A percentile compares a stretch with the other conserved stretches of the same genome.
phyloP scores from a whole-genome alignment of 2,797 vertebrate species.

The Moxostoma hubbsi region DNA sequence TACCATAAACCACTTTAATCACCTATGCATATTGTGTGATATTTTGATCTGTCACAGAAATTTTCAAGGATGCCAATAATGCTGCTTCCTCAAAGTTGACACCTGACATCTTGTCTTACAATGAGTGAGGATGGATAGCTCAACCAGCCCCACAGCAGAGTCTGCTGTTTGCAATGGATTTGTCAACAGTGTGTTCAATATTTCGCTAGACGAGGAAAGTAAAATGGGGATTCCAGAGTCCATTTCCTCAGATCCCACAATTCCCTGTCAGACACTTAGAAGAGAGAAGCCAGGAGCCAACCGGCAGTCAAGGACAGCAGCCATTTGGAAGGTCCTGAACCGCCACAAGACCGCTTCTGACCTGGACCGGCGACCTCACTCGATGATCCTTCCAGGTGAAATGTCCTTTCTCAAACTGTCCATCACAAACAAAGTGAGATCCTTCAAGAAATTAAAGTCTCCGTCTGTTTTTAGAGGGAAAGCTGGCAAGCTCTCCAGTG shows the following conservation, averaged over 20 bases:
- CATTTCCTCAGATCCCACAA: slow-evolving; percentile 65
- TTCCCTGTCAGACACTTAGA: slow-evolving; percentile 61
- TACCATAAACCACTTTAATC: neutral
- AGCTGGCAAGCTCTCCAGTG: slow-evolving; percentile 72
- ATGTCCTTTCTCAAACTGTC: slow-evolving; percentile 83
- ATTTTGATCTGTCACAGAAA: slow-evolving; percentile 30
- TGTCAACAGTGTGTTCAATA: slow-evolving; percentile 83
- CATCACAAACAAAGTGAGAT: slow-evolving; percentile 87
- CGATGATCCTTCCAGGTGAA: slow-evolving; percentile 88
- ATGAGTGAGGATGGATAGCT: slow-evolving; percentile 80
- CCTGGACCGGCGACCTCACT: slow-evolving; percentile 83
- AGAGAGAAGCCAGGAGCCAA: slow-evolving; percentile 77
- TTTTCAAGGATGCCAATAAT: slow-evolving; percentile 47
- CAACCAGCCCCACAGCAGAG: slow-evolving; percentile 68
- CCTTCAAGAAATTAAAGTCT: slow-evolving; percentile 85
- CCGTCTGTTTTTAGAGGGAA: slow-evolving; percentile 75
- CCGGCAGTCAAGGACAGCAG: slow-evolving; percentile 74
- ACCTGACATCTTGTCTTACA: slow-evolving; percentile 75
- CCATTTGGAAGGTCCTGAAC: slow-evolving; percentile 89
- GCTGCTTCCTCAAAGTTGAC: slow-evolving; percentile 64
- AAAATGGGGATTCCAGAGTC: slow-evolving; percentile 72
- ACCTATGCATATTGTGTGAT: slow-evolving; percentile 1
- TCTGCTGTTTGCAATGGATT: slow-evolving; percentile 83
- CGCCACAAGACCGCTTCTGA: slow-evolving; percentile 78
- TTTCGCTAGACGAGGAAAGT: slow-evolving; percentile 77